Conservation (phyloP, 2,888 invertebrate species). For the Desoria tigrina region DNA sequence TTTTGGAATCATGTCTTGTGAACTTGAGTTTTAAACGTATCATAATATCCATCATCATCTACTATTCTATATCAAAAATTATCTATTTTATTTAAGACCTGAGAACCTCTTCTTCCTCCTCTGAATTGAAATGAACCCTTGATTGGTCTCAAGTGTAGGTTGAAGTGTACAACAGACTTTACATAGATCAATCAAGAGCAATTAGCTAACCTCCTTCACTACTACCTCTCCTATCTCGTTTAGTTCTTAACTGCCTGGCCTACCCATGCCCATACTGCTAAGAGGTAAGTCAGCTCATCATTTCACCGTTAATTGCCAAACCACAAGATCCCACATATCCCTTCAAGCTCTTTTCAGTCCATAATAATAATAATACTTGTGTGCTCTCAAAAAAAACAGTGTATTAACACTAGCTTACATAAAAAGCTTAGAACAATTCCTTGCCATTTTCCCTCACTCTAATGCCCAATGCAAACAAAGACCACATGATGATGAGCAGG, state of each 20-base stretch:
- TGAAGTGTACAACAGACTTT: conserved; percentile 20
- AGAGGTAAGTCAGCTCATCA: conserved; percentile 17
- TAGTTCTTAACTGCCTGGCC: conserved; percentile 16
- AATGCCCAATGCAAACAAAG: neutral
- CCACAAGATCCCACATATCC: conserved; percentile 12
- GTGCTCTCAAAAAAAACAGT: no score
- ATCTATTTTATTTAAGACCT: no score
- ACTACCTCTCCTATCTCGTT: conserved; percentile 23
- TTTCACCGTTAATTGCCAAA: conserved; percentile 37
- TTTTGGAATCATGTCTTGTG: neutral
- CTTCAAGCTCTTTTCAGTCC: neutral
- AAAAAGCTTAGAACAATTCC: neutral
- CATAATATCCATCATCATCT: no score
- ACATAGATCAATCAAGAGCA: conserved; percentile 52
- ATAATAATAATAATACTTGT: neutral
- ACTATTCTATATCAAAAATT: no score
- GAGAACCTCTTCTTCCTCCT: neutral
- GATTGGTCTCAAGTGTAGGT: conserved; percentile 26
- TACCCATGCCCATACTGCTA: no score
- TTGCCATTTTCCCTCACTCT: conserved; percentile 8
- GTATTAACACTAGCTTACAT: neutral
- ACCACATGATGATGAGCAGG: neutral
- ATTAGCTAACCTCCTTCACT: conserved; percentile 44
- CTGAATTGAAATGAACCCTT: conserved; percentile 28
- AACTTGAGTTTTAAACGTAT: no score